Evolutionary conservation across 2,888 invertebrate species (phyloP).

Genomic region (Dioctria rufipes): DNA sequence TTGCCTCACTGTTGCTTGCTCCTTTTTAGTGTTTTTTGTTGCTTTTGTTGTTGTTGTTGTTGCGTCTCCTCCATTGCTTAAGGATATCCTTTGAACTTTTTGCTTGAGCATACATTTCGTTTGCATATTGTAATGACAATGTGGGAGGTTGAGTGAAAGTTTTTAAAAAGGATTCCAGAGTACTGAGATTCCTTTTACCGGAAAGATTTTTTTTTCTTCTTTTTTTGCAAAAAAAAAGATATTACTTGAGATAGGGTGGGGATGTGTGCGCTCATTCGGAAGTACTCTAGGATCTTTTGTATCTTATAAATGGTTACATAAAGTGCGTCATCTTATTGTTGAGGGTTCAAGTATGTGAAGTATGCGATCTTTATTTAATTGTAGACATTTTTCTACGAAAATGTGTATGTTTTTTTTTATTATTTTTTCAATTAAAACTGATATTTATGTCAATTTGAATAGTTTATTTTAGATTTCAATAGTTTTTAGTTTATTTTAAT

Average conservation of each 20-base stretch:
- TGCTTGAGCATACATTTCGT: conserved; percentile 56
- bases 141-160: conserved; percentile 38
- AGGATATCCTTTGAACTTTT: conserved; percentile 58
- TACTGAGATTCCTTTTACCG: conserved; percentile 39
- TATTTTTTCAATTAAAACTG: too few relatives aligned
- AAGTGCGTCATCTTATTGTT: neutral
- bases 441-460: too few relatives aligned
- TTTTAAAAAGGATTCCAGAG: conserved; percentile 45
- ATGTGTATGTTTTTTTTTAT: too few relatives aligned
- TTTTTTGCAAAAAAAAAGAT: neutral
- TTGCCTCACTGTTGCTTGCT: neutral
- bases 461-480: too few relatives aligned
- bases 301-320: neutral
- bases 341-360: neutral
- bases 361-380: too few relatives aligned
- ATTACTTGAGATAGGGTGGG: neutral
- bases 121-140: conserved; percentile 57
- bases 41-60: conserved; percentile 57
- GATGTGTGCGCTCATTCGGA: neutral
- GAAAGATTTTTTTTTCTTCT: conserved; percentile 21
- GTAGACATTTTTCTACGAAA: too few relatives aligned
- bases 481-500: too few relatives aligned
- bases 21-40: conserved; percentile 31
- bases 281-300: neutral
- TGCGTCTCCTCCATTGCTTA: conserved; percentile 55